phyloP scores from a whole-genome alignment of 2,797 vertebrate species.

The Amblyraja radiata region DNA sequence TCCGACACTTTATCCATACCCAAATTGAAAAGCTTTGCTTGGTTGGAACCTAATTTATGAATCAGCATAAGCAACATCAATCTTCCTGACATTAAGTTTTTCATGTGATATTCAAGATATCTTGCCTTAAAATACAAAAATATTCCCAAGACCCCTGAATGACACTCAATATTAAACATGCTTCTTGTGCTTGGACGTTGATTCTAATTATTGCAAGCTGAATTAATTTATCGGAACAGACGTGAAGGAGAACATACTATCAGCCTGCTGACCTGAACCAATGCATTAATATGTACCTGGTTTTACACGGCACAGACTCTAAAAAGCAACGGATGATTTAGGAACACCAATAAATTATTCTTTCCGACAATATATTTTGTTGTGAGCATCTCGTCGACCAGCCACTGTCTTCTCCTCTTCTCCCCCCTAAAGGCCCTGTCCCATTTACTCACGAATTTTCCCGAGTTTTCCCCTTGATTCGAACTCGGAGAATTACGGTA shows the following conservation, averaged over 20 bases:
- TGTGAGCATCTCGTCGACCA: not conserved
- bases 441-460: too few species aligned
- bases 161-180: not conserved
- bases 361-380: not conserved
- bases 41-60: not conserved
- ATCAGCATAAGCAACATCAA: constrained; percentile 1
- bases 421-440: not conserved
- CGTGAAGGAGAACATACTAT: not conserved
- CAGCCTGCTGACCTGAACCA: not conserved
- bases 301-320: not conserved
- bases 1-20: not conserved
- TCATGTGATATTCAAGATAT: not conserved
- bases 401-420: not conserved
- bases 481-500: too few species aligned
- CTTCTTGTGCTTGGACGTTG: not conserved
- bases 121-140: not conserved
- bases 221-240: not conserved
- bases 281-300: not conserved
- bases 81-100: not conserved
- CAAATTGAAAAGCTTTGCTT: constrained; percentile 8
- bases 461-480: too few species aligned
- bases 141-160: not conserved
- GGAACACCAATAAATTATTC: not conserved
- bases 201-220: not conserved
- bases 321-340: not conserved